Evolutionary conservation across 2,113 vertebrate species (phyloP).

Genomic region (Elanus axillaris): DNA sequence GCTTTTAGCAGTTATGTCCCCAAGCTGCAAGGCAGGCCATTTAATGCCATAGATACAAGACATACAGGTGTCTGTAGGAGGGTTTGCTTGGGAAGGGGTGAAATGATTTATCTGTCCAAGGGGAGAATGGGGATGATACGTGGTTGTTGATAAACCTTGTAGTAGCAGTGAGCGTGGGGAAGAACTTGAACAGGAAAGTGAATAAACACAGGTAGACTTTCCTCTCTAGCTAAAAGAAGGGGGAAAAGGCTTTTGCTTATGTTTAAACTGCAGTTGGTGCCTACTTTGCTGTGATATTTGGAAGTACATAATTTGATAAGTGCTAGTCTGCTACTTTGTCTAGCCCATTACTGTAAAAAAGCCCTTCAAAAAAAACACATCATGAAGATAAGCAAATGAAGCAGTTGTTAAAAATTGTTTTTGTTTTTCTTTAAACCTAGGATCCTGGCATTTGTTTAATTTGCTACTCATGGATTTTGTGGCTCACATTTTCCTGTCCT

Average conservation of each 20-base stretch:
- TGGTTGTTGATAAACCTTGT: background rate
- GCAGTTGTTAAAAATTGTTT: background rate
- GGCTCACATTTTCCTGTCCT: slow-evolving; percentile 64
- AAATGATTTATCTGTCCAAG: background rate
- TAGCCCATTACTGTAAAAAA: background rate
- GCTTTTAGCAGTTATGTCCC: background rate
- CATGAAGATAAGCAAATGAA: background rate
- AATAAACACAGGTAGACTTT: background rate
- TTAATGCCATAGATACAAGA: background rate
- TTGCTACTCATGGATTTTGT: slow-evolving; percentile 70
- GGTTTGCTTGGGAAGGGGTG: background rate
- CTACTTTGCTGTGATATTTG: background rate
- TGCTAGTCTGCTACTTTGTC: background rate
- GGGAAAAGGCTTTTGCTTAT: background rate
- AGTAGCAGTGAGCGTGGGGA: background rate
- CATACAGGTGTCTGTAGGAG: background rate
- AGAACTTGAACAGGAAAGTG: background rate
- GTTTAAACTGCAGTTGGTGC: background rate
- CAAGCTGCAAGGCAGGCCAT: background rate
- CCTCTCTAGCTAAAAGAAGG: background rate
- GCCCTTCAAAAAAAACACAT: background rate
- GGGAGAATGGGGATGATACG: background rate
- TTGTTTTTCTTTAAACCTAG: slow-evolving; percentile 48
- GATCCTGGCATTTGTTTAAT: slow-evolving; percentile 73
- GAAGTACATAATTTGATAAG: background rate